phyloP scores from a whole-genome alignment of 2,113 vertebrate genomes.

The Miniopterus natalensis region DNA sequence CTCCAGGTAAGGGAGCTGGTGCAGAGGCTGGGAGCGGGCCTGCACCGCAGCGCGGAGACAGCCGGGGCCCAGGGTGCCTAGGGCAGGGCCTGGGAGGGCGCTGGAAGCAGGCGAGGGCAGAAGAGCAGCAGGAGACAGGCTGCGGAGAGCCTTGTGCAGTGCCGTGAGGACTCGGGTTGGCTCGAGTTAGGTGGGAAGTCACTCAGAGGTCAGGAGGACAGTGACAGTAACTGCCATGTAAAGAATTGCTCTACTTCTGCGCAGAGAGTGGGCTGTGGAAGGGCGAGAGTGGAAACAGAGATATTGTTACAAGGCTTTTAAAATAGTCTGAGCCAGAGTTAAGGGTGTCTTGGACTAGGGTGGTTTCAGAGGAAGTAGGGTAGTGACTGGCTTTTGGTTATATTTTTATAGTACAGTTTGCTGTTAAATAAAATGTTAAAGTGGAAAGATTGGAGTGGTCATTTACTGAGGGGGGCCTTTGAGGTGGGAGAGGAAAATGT shows the following conservation, averaged over 20 bases:
- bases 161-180: neutral
- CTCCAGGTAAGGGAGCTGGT: neutral
- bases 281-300: neutral
- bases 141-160: accelerated
- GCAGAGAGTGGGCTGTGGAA: neutral
- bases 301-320: neutral
- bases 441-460: neutral
- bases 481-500: neutral
- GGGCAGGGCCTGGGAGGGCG: no score
- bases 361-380: neutral
- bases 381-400: neutral
- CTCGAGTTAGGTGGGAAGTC: neutral
- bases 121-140: neutral
- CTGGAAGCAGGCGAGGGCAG: neutral
- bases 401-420: neutral
- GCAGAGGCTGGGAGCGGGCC: neutral
- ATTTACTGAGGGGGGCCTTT: neutral
- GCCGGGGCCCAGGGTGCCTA: neutral
- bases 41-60: accelerated
- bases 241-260: neutral
- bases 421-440: neutral
- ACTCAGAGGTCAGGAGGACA: neutral
- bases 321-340: neutral
- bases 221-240: neutral
- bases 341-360: neutral